Evolutionary conservation across 1,140 invertebrate genomes (phyloP), one percentile per base, ranked within the genome.

Genomic region (Plutomurus gul): DNA sequence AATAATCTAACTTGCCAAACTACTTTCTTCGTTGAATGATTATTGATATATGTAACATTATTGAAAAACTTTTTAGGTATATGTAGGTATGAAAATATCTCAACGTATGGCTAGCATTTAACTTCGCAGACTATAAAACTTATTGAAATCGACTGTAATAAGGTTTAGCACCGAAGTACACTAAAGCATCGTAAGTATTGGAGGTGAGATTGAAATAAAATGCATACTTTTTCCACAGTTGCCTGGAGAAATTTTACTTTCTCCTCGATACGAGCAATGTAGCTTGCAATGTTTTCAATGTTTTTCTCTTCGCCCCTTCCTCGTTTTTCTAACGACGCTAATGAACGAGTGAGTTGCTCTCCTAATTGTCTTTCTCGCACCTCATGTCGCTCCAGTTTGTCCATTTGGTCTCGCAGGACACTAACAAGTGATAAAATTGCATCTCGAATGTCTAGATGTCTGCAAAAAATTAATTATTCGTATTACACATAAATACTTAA

Each of bases 331-430:
- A 95, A 85, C 0, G 89, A 85, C 0, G 87, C 85, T 37, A 96
- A 85, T 1, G 90, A 90, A 85, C 92, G 93, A 86, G 94, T 95
- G 6, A 94, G 83, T 75, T 93, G 89, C 74, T 95, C 93, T 1
- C 92, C 93, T 1, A 94, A 86, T 7, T 92, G 91, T 46, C 92
- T 90, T 49, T 75, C 72, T 16, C 94, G 87, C 75, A 89, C 90
- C 85, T 96, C 94, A 85, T 96, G 94, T 27, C 94, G 87, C 84
- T 95, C 94, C 78, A 96, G 85, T 86, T 95, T 95, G 84, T 93
- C 92, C 51, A 93, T 93, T 76, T 92, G 91, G 25, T 90, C 90
- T 25, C 93, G 88, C 86, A 94, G 91, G 86, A 94, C 92, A 85
- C 94, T 91, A 51, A 95, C 92, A 78, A 97, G 87, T 27, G 93